Evolutionary conservation across 2,797 vertebrate genomes (phyloP).

Genomic region (Onychomys arenicola): DNA sequence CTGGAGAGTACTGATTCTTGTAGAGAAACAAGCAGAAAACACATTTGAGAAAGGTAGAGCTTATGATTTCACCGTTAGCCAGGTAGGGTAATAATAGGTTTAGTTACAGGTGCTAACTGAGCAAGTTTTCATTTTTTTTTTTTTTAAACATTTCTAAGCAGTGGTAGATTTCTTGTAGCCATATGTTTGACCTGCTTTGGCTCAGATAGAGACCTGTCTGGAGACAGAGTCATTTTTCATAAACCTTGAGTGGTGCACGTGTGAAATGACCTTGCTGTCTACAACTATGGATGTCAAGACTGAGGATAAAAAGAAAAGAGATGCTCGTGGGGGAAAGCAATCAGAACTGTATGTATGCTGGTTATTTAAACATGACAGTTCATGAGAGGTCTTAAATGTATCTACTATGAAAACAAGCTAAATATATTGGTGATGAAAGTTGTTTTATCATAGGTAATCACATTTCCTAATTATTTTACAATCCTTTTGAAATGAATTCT

Average conservation of each 20-base stretch:
- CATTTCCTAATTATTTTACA: constrained; percentile 56
- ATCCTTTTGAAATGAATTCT: constrained; percentile 39
- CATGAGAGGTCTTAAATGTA: neutral
- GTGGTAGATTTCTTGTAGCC: neutral
- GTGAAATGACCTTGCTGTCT: neutral
- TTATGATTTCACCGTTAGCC: neutral
- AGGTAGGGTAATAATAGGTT: neutral
- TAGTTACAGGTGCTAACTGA: neutral
- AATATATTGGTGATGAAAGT: constrained; percentile 46
- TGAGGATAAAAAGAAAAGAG: constrained; percentile 17
- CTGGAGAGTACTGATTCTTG: no score
- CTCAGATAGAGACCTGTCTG: neutral
- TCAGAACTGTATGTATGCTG: neutral
- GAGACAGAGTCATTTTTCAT: constrained; percentile 1
- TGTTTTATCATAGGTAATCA: neutral
- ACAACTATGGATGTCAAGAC: constrained; percentile 28
- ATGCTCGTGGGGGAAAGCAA: constrained; percentile 18
- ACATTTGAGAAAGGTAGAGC: neutral
- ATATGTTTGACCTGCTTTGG: neutral
- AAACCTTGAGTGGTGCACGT: neutral
- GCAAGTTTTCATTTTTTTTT: constrained; percentile 4
- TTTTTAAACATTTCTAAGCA: neutral
- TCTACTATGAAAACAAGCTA: neutral
- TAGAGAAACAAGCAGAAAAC: neutral
- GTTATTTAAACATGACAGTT: constrained; percentile 57